These are phyloP conservation scores for Crypturellus tataupa DNA, from an alignment of 2,797 vertebrate species.

Conservation along the genomic window DNA sequence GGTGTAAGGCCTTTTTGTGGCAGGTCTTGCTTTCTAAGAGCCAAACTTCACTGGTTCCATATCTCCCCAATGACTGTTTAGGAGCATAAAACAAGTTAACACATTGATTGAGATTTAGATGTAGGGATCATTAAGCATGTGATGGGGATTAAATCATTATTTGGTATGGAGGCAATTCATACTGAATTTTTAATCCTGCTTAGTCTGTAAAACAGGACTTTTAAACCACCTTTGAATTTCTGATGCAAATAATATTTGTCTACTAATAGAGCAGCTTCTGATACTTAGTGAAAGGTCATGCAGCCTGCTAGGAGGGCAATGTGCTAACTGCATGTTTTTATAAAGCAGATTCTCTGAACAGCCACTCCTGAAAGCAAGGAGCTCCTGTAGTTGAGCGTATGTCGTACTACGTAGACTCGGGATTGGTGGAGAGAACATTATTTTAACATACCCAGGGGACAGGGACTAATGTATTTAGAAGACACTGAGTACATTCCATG, in stretches of 20 bases:
- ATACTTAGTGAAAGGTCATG: background rate
- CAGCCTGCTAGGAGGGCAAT: background rate
- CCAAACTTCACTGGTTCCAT: background rate
- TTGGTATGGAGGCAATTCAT: background rate
- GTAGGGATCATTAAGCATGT: background rate
- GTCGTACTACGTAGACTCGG: background rate
- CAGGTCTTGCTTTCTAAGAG: background rate
- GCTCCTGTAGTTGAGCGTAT: background rate
- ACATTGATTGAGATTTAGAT: background rate
- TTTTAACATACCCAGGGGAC: background rate
- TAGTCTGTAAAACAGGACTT: background rate
- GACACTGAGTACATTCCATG: background rate
- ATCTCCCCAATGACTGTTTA: background rate
- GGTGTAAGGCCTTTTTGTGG: background rate
- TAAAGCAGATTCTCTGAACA: background rate
- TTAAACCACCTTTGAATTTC: background rate
- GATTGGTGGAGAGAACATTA: background rate
- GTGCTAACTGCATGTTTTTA: background rate
- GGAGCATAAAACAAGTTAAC: background rate
- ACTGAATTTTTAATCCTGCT: background rate
- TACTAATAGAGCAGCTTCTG: background rate
- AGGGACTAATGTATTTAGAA: background rate
- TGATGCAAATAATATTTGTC: background rate
- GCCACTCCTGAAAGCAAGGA: background rate
- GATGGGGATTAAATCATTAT: background rate